These are phyloP conservation scores for Leptogaster cylindrica DNA, from an alignment of 2,888 invertebrate genomes.

Conservation along the genomic window DNA sequence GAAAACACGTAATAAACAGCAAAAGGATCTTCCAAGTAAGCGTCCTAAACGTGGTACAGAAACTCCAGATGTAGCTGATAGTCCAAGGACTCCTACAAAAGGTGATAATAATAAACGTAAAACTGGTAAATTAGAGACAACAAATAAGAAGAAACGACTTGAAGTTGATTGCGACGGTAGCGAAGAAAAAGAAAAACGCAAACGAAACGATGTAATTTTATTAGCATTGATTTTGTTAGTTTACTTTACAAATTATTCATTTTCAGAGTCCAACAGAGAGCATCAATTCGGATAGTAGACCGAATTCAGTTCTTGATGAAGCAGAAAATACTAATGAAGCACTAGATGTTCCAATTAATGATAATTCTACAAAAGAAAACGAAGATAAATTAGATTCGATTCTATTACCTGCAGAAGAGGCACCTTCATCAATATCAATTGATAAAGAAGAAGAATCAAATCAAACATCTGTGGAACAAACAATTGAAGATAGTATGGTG, in stretches of 20 bases:
- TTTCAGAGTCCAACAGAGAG: conserved; percentile 81
- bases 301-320: conserved; percentile 75
- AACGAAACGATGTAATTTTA: conserved; percentile 61
- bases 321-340: conserved; percentile 65
- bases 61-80: conserved; percentile 63
- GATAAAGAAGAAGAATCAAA: conserved; percentile 57
- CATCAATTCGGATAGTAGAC: conserved; percentile 78
- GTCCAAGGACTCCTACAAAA: conserved; percentile 65
- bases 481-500: conserved; percentile 34
- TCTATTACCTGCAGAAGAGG: conserved; percentile 7
- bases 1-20: conserved; percentile 84
- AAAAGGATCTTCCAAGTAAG: conserved; percentile 69
- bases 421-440: background rate
- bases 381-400: conserved; percentile 58
- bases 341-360: conserved; percentile 58
- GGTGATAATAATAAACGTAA: conserved; percentile 58
- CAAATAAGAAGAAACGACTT: conserved; percentile 65
- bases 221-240: too few relatives aligned
- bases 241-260: conserved; percentile 1
- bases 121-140: conserved; percentile 64
- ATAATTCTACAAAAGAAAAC: conserved; percentile 61
- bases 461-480: conserved; percentile 56
- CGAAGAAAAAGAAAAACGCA: conserved; percentile 66
- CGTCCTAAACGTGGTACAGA: conserved; percentile 70
- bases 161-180: conserved; percentile 60